A percentile compares a stretch with the other conserved stretches of the same genome.
phyloP scores from a whole-genome alignment of 2,888 invertebrate species.

The Idaea aversata region DNA sequence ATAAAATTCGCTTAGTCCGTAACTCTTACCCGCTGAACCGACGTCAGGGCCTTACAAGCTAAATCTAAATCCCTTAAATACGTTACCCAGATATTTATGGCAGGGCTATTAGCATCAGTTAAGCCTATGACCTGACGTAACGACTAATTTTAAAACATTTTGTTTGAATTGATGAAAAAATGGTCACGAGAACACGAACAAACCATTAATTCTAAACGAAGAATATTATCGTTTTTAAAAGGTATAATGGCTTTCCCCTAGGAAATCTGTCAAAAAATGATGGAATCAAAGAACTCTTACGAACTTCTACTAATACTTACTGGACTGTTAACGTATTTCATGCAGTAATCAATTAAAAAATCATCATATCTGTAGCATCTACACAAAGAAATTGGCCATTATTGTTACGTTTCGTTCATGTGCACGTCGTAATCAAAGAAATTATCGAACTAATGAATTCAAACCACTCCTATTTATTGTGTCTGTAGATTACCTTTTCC shows the following conservation, averaged over 20 bases:
- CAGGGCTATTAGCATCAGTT: conserved; percentile 68
- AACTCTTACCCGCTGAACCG: conserved; percentile 60
- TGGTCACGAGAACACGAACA: neutral
- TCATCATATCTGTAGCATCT: conserved; percentile 59
- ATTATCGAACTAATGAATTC: conserved; percentile 16
- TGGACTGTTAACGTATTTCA: conserved; percentile 7
- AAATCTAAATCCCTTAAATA: conserved; percentile 74
- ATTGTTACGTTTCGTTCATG: conserved; percentile 76
- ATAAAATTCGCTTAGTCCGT: conserved; percentile 45
- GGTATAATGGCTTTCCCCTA: too few relatives aligned
- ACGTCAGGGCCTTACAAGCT: conserved; percentile 68
- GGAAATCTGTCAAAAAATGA: too few relatives aligned
- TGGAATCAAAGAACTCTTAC: too few relatives aligned
- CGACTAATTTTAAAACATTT: conserved; percentile 44
- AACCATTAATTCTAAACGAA: neutral
- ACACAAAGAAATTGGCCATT: conserved; percentile 71
- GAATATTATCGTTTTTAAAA: neutral
- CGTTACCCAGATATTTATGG: conserved; percentile 75
- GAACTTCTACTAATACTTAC: too few relatives aligned
- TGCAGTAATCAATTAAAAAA: conserved; percentile 8
- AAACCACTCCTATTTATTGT: conserved; percentile 11
- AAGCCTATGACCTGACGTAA: conserved; percentile 54
- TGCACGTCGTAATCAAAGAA: conserved; percentile 52
- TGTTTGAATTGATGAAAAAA: conserved; percentile 29
- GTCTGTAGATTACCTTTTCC: conserved; percentile 11